phyloP scores from a whole-genome alignment of 92 coral and sea anemone species.

The Porites rus region DNA sequence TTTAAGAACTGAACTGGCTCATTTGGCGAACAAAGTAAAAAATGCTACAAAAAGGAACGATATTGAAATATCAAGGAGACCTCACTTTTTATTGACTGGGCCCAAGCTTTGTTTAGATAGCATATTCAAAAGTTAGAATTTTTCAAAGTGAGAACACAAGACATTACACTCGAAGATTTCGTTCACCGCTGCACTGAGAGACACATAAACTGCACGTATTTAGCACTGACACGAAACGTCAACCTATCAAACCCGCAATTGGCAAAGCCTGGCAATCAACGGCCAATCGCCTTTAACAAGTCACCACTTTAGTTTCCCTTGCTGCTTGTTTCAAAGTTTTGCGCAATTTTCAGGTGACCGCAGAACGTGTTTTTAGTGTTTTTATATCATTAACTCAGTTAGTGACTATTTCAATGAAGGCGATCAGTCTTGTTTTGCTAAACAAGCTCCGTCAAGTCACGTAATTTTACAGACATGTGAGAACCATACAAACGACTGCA shows the following conservation, averaged over 20 bases:
- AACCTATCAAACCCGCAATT: neutral
- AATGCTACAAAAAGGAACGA: conserved; percentile 59
- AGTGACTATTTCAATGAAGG: no score
- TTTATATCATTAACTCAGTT: no score
- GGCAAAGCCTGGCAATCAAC: neutral
- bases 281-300: neutral
- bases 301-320: no score
- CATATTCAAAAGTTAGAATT: conserved; percentile 25
- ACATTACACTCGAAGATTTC: neutral
- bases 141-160: neutral
- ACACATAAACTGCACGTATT: neutral
- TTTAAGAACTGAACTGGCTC: conserved; percentile 70
- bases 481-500: no score
- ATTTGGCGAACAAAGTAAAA: conserved; percentile 70
- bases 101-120: conserved; percentile 70
- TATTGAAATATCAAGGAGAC: conserved; percentile 69
- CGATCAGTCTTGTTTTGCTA: no score
- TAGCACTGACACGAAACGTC: neutral
- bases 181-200: neutral
- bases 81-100: conserved; percentile 66
- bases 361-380: no score
- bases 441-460: no score
- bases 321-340: no score
- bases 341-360: no score
- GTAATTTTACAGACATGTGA: no score